Evolutionary conservation across 2,113 vertebrate species (phyloP).

Genomic region (Ivindomyrus marchei): DNA sequence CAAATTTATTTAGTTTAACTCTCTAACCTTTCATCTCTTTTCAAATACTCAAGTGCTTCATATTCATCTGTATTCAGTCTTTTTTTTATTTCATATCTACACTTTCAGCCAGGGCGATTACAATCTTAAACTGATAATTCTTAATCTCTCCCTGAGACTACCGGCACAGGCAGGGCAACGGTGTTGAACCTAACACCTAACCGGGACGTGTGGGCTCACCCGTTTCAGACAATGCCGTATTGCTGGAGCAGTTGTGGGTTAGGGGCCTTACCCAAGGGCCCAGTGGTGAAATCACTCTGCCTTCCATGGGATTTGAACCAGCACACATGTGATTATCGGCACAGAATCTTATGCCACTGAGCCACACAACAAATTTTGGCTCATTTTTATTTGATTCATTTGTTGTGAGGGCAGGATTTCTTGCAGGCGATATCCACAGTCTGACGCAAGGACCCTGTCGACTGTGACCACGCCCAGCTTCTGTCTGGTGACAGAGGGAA

Average conservation of each 20-base stretch:
- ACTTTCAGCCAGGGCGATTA: slow-evolving; percentile 65
- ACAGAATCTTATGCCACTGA: not conserved
- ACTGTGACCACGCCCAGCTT: not conserved
- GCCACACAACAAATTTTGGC: not conserved
- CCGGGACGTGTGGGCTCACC: slow-evolving; percentile 52
- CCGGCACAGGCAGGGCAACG: slow-evolving; percentile 63
- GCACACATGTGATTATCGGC: not conserved
- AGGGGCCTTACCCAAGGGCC: not conserved
- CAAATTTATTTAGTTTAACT: slow-evolving; percentile 70
- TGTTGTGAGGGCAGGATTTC: slow-evolving; percentile 43
- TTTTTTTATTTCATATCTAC: slow-evolving; percentile 66
- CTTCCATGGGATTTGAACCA: not conserved
- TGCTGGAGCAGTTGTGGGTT: not conserved
- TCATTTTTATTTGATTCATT: slow-evolving; percentile 38
- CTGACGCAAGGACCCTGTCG: not conserved
- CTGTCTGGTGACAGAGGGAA: not conserved
- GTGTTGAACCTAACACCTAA: slow-evolving; percentile 24
- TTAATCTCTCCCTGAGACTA: slow-evolving; percentile 60
- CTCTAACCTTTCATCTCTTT: slow-evolving; percentile 66
- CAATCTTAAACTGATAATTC: slow-evolving; percentile 64
- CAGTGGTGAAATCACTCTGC: not conserved
- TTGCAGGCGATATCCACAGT: not conserved
- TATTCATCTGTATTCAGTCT: slow-evolving; percentile 46
- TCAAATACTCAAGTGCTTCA: slow-evolving; percentile 56
- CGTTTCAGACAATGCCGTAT: slow-evolving; percentile 59